These are phyloP conservation scores for Epinephelus malabaricus DNA, from an alignment of 2,797 vertebrate species.

Conservation along the genomic window DNA sequence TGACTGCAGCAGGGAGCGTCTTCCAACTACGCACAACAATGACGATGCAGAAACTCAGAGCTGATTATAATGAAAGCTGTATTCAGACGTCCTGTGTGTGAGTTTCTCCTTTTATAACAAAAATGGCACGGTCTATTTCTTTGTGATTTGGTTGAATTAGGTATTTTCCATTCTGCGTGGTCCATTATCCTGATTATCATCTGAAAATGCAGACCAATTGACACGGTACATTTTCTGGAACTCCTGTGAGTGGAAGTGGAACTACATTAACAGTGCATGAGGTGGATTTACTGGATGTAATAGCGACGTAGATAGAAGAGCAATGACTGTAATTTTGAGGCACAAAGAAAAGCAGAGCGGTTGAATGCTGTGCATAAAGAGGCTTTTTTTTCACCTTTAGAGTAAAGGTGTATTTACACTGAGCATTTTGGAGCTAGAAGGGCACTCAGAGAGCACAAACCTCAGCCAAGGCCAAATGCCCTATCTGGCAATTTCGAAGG, in stretches of 20 bases:
- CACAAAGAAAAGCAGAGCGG: slow-evolving; percentile 11
- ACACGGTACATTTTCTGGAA: slow-evolving; percentile 7
- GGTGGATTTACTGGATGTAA: slow-evolving; percentile 14
- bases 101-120: not conserved
- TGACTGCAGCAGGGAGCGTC: slow-evolving; percentile 27
- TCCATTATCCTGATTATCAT: slow-evolving; percentile 21
- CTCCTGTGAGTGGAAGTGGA: not conserved
- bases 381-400: not conserved
- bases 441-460: no score
- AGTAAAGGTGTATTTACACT: not conserved
- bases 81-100: not conserved
- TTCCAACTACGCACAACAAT: slow-evolving; percentile 1
- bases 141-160: slow-evolving; percentile 17
- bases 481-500: no score
- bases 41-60: not conserved
- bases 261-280: not conserved
- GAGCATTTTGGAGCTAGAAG: not conserved
- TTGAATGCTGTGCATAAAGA: not conserved
- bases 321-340: not conserved
- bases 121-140: not conserved
- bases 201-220: not conserved
- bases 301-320: slow-evolving; percentile 11
- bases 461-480: no score
- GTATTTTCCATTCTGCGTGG: not conserved
- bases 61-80: not conserved